Base-by-base conservation (phyloP, 1,140 invertebrate genomes). In the Cydia pomonella region DNA sequence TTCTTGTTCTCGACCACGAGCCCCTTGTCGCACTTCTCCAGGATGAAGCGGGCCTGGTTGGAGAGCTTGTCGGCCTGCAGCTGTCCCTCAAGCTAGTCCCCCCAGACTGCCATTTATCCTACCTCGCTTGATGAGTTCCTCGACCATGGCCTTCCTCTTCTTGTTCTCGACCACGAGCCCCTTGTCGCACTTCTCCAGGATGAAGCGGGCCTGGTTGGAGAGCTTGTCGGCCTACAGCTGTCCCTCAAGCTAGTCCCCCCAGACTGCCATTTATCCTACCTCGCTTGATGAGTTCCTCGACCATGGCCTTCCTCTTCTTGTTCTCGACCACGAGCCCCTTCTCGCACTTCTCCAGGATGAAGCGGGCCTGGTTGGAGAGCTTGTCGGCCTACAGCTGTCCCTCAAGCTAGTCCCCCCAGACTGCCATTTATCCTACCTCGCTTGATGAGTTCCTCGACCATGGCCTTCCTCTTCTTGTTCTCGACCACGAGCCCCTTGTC, bases 271-370 rank as follows among this genome's bases (percentile, higher is more conserved):
- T 27, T 27, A 27, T 27, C 25, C n/a, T n/a, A n/a, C n/a, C 29
- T 33, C 29, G 3, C 29, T 33, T 33, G 29, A 33, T 33, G 29
- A 33, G 29, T 7, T 33, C 4, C 29, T 33, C 29, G 29, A 33
- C 29, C 29, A 33, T 33, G 7, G 94, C 95, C 87, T 98, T 98
- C 73, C 97, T 96, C 89, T 99, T 98, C 90, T 99, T 99, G 86
- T 97, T 99, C 94, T 99, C 98, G 78, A 99, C 96, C 3, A 96
- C 95, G 10, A 99, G 91, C 64, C 95, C 96, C n/a, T 97, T 97
- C 79, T 98, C 97, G 86, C 99, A 99, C 86, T 99, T 99, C 88
- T 99, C 99, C 18, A 98, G 82, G 80, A 99, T 99, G 90, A 99
- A 99, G 63, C 97, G 94, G 0, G 98, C 98, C 91, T 99, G 98